Percentiles rank a stretch among this genome's conserved stretches.
Conservation (phyloP, 2,797 vertebrate genomes). For the Poeciliopsis infans region DNA sequence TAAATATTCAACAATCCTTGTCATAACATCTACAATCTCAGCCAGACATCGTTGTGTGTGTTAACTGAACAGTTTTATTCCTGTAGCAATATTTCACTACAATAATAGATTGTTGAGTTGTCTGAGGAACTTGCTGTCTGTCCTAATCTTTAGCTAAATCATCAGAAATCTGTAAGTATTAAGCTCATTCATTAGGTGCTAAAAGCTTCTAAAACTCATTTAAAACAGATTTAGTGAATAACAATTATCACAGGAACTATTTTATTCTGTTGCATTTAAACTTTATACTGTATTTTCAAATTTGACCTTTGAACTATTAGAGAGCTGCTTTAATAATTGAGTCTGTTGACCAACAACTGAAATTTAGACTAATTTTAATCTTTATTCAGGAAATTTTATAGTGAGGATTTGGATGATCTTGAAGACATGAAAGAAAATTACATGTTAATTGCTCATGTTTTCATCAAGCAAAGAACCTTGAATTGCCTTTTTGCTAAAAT, state of each 20-base stretch:
- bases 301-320: neutral
- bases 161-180: neutral
- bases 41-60: slow-evolving; percentile 14
- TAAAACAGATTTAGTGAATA: neutral
- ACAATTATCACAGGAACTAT: neutral
- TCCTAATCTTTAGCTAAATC: slow-evolving; percentile 58
- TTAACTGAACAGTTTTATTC: slow-evolving; percentile 10
- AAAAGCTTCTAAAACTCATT: neutral
- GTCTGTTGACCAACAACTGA: neutral
- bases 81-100: neutral
- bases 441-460: neutral
- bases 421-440: neutral
- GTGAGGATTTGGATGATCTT: neutral
- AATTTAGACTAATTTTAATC: neutral
- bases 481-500: neutral
- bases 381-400: neutral
- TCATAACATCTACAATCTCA: slow-evolving; percentile 4
- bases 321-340: neutral
- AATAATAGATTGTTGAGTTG: slow-evolving; percentile 14
- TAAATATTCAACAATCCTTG: slow-evolving; percentile 7
- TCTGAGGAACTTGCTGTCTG: neutral
- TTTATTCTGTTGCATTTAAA: neutral
- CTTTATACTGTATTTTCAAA: neutral
- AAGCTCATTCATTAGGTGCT: neutral
- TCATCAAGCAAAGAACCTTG: neutral